Evolutionary conservation across 2,797 vertebrate species (phyloP).

Genomic region (Pseudochirops corinnae): DNA sequence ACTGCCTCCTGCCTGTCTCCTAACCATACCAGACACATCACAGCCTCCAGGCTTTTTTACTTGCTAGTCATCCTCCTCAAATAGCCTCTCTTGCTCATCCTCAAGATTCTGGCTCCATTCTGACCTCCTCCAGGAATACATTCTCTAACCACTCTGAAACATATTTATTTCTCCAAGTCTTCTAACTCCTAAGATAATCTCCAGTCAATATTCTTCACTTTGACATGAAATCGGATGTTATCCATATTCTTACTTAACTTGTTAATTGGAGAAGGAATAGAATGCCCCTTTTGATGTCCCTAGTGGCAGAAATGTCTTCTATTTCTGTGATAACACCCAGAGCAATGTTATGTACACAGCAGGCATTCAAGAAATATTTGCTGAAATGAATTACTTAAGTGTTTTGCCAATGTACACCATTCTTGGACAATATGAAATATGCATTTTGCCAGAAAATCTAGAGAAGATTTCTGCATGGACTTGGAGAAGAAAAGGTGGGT

Average conservation of each 20-base stretch:
- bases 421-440: not conserved
- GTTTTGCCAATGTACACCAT: not conserved
- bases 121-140: not conserved
- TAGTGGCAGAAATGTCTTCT: not conserved
- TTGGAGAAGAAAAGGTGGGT: not conserved
- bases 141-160: not conserved
- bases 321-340: not conserved
- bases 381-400: not conserved
- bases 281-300: not conserved
- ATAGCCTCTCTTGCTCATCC: not conserved
- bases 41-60: not conserved
- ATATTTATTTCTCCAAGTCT: not conserved
- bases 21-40: not conserved
- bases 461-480: not conserved
- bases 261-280: not conserved
- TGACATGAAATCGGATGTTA: not conserved
- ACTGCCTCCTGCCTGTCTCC: not conserved
- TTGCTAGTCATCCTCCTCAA: not conserved
- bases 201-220: not conserved
- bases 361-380: not conserved
- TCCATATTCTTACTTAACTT: not conserved
- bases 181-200: not conserved
- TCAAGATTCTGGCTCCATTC: not conserved
- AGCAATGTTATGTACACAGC: not conserved
- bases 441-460: not conserved